phyloP scores from a whole-genome alignment of 2,797 vertebrate species.

The Enteromius viviparus region DNA sequence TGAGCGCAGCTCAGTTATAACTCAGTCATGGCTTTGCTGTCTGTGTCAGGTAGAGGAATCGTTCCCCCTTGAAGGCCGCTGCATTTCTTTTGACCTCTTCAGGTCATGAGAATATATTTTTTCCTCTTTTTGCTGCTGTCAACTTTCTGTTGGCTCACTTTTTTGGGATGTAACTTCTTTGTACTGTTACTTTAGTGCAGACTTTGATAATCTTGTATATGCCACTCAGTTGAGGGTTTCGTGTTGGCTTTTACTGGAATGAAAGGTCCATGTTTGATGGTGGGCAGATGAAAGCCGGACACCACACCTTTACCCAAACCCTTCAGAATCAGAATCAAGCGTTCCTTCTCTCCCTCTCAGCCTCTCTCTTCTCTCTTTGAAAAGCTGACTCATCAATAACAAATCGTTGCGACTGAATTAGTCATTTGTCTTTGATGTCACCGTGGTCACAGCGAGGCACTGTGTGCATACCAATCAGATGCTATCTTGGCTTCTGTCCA shows the following conservation, averaged over 20 bases:
- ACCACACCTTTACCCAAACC: slow-evolving; percentile 21
- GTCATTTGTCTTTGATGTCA: slow-evolving; percentile 73
- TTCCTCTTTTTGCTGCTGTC: background rate
- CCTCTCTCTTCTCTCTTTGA: slow-evolving; percentile 41
- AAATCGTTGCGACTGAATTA: slow-evolving; percentile 60
- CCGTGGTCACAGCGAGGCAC: slow-evolving; percentile 63
- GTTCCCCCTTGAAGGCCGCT: background rate
- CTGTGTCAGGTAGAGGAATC: background rate
- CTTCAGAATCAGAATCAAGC: slow-evolving; percentile 24
- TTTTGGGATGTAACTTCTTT: background rate
- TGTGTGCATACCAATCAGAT: slow-evolving; percentile 68
- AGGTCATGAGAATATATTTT: background rate
- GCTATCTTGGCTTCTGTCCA: slow-evolving; percentile 67
- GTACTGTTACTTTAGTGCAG: background rate
- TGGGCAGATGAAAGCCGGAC: slow-evolving; percentile 13
- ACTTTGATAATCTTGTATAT: slow-evolving; percentile 6
- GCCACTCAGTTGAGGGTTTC: background rate
- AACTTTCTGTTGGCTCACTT: background rate
- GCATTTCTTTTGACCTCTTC: slow-evolving; percentile 12
- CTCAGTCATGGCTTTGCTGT: slow-evolving; percentile 31
- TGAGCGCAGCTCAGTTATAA: slow-evolving; percentile 16
- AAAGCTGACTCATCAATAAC: slow-evolving; percentile 66
- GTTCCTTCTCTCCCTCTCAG: background rate
- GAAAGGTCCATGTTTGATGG: slow-evolving; percentile 10
- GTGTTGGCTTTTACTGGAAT: background rate